A percentile compares a stretch with the other conserved stretches of the same genome.
phyloP scores from a whole-genome alignment of 2,797 vertebrate species.

The Gila robusta region DNA sequence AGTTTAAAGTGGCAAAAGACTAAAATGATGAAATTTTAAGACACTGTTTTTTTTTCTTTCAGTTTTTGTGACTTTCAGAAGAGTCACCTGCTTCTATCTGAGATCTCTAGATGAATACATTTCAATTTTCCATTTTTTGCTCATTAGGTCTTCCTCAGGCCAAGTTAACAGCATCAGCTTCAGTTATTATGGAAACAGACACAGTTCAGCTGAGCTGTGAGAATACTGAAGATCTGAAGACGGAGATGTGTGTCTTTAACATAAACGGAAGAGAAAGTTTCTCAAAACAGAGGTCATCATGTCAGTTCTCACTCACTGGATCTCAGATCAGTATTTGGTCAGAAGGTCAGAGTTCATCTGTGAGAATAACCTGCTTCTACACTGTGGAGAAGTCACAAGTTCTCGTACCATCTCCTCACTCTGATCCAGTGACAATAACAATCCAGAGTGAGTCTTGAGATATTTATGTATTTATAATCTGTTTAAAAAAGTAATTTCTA shows the following conservation, averaged over 20 bases:
- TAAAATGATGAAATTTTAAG: neutral
- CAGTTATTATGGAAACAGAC: neutral
- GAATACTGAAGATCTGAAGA: neutral
- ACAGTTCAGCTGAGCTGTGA: neutral
- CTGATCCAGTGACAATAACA: neutral
- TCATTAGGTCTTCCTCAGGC: neutral
- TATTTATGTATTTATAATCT: neutral
- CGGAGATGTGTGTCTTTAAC: neutral
- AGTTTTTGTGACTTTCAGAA: neutral
- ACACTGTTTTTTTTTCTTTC: neutral
- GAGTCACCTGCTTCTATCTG: neutral
- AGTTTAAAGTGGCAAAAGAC: neutral
- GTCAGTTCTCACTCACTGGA: neutral
- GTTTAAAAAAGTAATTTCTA: neutral
- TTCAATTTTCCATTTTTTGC: accelerated
- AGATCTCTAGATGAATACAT: neutral
- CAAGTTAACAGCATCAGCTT: neutral
- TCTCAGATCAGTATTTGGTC: conserved; percentile 14
- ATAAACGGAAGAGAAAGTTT: neutral
- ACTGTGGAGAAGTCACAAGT: neutral
- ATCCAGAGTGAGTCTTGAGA: neutral
- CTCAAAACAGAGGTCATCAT: neutral
- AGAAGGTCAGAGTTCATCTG: conserved; percentile 16
- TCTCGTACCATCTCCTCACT: neutral
- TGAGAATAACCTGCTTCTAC: neutral